A percentile compares a stretch with the other conserved stretches of the same genome.
Conservation (phyloP, 2,797 vertebrate genomes). For the Eulemur mongoz region DNA sequence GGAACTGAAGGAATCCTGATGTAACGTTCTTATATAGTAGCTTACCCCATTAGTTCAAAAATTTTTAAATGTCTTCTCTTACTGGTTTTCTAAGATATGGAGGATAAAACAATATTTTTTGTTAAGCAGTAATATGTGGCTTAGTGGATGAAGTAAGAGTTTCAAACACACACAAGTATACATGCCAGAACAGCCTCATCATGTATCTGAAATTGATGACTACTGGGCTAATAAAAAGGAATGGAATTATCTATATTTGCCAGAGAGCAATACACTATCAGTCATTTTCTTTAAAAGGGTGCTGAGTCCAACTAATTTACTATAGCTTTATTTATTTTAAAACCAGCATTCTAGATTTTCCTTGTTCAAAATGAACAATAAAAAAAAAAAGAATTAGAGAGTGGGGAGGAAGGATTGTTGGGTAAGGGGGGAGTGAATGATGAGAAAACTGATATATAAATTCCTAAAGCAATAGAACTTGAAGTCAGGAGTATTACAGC, state of each 20-base stretch:
- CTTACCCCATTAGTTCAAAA: background rate
- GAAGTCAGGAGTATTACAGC: background rate
- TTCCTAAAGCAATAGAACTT: constrained; percentile 48
- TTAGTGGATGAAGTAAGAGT: background rate
- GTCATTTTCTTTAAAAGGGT: constrained; percentile 54
- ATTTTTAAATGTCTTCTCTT: background rate
- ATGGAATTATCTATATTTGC: constrained; percentile 40
- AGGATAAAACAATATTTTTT: background rate
- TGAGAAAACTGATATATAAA: constrained; percentile 21
- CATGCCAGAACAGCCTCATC: background rate
- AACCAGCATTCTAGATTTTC: constrained; percentile 46
- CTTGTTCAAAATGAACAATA: constrained; percentile 49
- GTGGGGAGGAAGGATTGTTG: background rate
- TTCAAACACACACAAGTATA: background rate
- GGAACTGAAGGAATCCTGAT: background rate
- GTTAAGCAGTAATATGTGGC: background rate
- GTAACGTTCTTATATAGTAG: background rate
- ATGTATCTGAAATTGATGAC: constrained; percentile 34
- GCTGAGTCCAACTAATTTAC: constrained; percentile 47
- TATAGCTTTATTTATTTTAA: constrained; percentile 60
- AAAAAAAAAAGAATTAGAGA: constrained; percentile 32
- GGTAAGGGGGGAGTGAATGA: constrained; percentile 37
- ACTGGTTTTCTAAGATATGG: background rate
- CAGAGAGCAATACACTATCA: background rate
- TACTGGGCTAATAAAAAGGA: constrained; percentile 42